Base-by-base conservation (phyloP, 2,888 invertebrate species). In the Drosophila stalkeri region DNA sequence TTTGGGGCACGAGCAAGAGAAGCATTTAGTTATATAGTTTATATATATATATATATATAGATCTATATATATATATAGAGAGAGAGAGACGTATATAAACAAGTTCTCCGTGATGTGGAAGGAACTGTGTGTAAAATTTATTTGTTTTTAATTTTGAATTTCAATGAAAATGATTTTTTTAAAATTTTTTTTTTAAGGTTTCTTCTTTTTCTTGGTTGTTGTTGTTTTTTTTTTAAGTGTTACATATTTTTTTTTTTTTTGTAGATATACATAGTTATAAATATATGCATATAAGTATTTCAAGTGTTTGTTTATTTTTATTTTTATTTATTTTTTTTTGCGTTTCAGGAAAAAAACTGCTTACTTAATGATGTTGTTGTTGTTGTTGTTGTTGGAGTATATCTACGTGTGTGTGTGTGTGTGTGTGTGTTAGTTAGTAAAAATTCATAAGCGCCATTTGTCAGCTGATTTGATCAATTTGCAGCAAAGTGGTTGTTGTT, bases 391-490 rank as follows among this genome's bases (percentile, higher is more conserved):
- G 37, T 56, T 51, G 12, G 35, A 18, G 20, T 18, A 51, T 33
- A 51, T 35, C 51, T 51, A 51, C 51, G 46, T 23, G 46, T 46
- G 20, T 49, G 31, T 49, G n/a, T n/a, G 51, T 51, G 52, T 54
- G 54, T 54, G 27, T 55, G n/a, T 64, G 43, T 64, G 52, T 57
- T 67, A 57, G 71, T 31, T 60, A 49, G 61, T 75, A 82, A 80
- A 88, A 88, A 75, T 87, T 85, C 88, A 88, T 85, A 83, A 82
- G 88, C 79, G 86, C 86, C 89, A 86, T 82, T 82, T 73, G 71
- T 80, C 83, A 82, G 76, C 86, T 82, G 67, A 72, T 71, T 86
- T 70, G 47, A 31, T 71, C 51, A 37, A 46, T 51, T 49, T 33
- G 47, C 16, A 52, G 44, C 55, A 0, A 27, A n/a, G 23, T 52